Percentiles rank a stretch among this genome's conserved stretches.
These are phyloP conservation scores for Regulus satrapa DNA, from an alignment of 2,113 vertebrate species.

Conservation along the genomic window DNA sequence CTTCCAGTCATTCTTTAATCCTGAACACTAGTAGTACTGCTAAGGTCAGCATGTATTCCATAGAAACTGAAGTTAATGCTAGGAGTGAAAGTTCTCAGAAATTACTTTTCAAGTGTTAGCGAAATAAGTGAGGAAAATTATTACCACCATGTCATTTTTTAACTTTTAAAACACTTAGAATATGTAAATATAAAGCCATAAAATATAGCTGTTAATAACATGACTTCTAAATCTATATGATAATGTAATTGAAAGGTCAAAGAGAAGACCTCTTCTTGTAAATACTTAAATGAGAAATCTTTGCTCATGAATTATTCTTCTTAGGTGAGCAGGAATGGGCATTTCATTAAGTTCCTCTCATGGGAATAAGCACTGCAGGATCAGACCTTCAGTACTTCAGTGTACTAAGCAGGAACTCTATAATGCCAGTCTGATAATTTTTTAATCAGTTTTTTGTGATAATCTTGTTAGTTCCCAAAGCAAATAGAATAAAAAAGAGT, in stretches of 20 bases:
- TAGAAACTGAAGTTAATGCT: neutral
- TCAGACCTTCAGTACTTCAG: neutral
- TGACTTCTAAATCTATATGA: neutral
- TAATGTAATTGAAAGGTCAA: conserved; percentile 4
- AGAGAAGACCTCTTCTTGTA: neutral
- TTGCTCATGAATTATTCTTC: neutral
- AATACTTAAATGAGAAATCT: neutral
- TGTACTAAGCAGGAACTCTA: neutral
- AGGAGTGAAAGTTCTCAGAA: neutral
- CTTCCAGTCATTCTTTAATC: neutral
- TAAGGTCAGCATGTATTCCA: neutral
- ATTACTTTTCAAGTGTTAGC: neutral
- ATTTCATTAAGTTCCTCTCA: neutral
- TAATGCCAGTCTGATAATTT: neutral
- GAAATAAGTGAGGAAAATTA: neutral
- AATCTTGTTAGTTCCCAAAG: conserved; percentile 43
- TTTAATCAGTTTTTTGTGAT: conserved; percentile 27
- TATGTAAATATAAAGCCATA: neutral
- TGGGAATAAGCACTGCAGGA: neutral
- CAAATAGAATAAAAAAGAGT: conserved; percentile 30
- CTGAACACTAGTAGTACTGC: neutral
- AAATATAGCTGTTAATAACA: neutral
- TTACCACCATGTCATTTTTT: neutral
- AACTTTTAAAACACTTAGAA: neutral
- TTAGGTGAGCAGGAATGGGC: neutral